Conservation (phyloP, 2,888 invertebrate species). For the Lepidocyrtoides sp. region DNA sequence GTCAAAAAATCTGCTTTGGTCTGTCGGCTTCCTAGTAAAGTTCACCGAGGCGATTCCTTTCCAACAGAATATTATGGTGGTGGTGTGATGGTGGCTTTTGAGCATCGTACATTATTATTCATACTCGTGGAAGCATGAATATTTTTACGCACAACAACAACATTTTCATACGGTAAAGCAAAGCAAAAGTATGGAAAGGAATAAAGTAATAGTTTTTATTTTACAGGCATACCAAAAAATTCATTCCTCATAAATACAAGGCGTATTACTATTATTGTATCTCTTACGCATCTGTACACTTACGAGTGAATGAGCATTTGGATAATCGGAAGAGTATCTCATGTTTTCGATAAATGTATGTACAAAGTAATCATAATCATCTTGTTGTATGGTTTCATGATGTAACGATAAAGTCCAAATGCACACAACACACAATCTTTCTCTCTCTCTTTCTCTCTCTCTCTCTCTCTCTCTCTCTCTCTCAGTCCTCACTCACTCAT, state of each 20-base stretch:
- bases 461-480: not conserved
- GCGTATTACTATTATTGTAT: constrained; percentile 30
- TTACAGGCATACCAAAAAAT: constrained; percentile 35
- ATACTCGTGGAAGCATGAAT: constrained; percentile 67
- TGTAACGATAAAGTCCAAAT: constrained; percentile 52
- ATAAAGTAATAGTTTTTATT: constrained; percentile 56
- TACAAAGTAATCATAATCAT: constrained; percentile 59
- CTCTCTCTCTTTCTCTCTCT: too few species aligned
- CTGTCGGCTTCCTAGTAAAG: constrained; percentile 49
- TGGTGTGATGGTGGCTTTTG: constrained; percentile 44
- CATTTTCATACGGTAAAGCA: not conserved
- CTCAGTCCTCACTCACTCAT: constrained; percentile 60
- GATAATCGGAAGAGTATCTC: constrained; percentile 27
- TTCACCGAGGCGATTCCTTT: constrained; percentile 50
- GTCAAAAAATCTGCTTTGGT: constrained; percentile 56
- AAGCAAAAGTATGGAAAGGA: not conserved
- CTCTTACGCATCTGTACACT: constrained; percentile 73
- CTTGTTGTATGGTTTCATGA: constrained; percentile 45
- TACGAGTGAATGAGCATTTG: constrained; percentile 71
- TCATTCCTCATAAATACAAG: too few species aligned
- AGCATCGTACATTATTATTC: constrained; percentile 54
- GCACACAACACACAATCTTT: not conserved
- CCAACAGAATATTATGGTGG: constrained; percentile 4
- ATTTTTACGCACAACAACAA: constrained; percentile 54
- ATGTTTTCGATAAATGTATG: not conserved